A percentile compares a stretch with the other conserved stretches of the same genome.
Conservation (phyloP, 1,140 invertebrate species). For the Camponotus vicinus region DNA sequence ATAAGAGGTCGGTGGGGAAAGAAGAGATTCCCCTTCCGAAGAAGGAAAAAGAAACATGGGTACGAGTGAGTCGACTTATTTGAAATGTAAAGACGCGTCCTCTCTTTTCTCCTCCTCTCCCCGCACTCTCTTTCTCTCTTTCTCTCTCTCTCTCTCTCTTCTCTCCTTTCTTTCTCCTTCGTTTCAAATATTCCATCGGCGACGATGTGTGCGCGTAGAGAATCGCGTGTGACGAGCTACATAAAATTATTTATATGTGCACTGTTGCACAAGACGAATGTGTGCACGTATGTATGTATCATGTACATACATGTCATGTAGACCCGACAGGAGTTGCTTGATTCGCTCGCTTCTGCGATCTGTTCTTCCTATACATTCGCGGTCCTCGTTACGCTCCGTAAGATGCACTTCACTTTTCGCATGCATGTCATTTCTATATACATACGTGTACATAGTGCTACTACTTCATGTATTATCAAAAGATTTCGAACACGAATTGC, state of each 20-base stretch:
- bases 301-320: conserved; percentile 43
- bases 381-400: conserved; percentile 29
- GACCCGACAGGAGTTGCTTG: conserved; percentile 45
- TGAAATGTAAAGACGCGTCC: conserved; percentile 84
- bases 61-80: conserved; percentile 81
- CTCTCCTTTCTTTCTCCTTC: conserved; percentile 19
- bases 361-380: conserved; percentile 9
- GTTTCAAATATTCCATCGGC: conserved; percentile 77
- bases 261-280: conserved; percentile 44
- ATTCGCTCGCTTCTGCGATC: conserved; percentile 19
- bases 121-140: conserved; percentile 3
- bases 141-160: conserved; percentile 35
- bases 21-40: conserved; percentile 34
- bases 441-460: background rate
- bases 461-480: background rate
- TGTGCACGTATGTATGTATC: conserved; percentile 27
- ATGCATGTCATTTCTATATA: conserved; percentile 15
- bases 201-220: conserved; percentile 68
- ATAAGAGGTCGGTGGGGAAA: conserved; percentile 78
- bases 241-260: conserved; percentile 82
- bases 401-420: conserved; percentile 12
- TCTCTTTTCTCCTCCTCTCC: conserved; percentile 47
- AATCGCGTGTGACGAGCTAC: conserved; percentile 79
- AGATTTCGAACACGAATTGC: background rate
- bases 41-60: conserved; percentile 55